Evolutionary conservation across 2,888 invertebrate species (phyloP), one percentile per base, ranked within the genome.

Genomic region (Thysanoteuthis rhombus): DNA sequence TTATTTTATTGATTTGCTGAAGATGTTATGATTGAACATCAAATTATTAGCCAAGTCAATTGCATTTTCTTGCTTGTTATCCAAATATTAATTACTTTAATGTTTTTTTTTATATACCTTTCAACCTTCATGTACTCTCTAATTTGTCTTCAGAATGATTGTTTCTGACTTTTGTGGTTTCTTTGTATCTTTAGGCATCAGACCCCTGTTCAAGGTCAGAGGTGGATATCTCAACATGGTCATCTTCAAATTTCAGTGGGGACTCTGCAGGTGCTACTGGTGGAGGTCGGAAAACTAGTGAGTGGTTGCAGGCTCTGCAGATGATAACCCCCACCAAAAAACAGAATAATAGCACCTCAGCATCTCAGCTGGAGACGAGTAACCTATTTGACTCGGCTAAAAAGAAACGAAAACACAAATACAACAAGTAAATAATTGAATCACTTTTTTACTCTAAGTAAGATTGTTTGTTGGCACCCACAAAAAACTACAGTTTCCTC

Each of bases 301-400:
- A 75, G n/a, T 75, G 75, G 75, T 75, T 75, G n/a, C 75, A 75
- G n/a, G 75, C 75, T 75, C n/a, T 75, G n/a, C 75, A 75, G 75
- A 75, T n/a, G n/a, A 25, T 36, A n/a, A 75, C 75, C 10, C n/a
- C 75, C 16, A 75, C 75, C 16, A 36, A 75, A 75, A 75, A n/a
- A 16, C 36, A 36, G n/a, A 36, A 75, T 36, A 8, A 36, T 3
- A 75, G n/a, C 36, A n/a, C n/a, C 16, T 36, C 75, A 16, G 10
- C 75, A 16, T 36, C 75, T 75, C 75, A 75, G 6, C 58, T 5
- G 19, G 75, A 75, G n/a, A n/a, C 75, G 0, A 75, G 75, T 75
- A 75, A n/a, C n/a, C 2, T 75, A 16, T 75, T 12, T n/a, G 75
- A 36, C n/a, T 75, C 75, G 12, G 75, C n/a, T 16, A 75, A 75